Base-by-base conservation (phyloP, 2,113 vertebrate species). In the Hippocampus guttulatus region DNA sequence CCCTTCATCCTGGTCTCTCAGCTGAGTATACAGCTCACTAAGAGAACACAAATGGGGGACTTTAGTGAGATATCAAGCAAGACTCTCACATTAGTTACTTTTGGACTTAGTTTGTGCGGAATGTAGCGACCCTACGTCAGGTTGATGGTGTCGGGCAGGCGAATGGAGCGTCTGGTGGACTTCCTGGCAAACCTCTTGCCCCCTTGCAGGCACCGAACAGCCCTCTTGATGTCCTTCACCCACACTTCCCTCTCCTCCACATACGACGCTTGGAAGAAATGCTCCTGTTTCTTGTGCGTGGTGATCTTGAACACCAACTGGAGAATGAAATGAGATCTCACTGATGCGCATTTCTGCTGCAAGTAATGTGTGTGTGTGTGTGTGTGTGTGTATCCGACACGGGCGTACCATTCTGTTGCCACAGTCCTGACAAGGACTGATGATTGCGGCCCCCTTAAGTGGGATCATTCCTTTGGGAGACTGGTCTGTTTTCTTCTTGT, bases 391-490 rank as follows among this genome's bases (percentile, higher is more conserved):
- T 23, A 25, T 25, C n/a, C 8, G 51, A 52, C 33, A 27, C n/a
- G 9, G 43, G 14, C 4, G 16, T 84, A 99, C 97, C 93, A 30
- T 91, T 87, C 94, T 94, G 89, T 95, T 99, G 69, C 88, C 87
- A 79, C 94, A 98, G 73, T 97, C 96, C 81, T 96, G 95, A 71
- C 95, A 99, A 0, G 95, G 95, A 71, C 89, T 96, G 18, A 78
- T 88, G 54, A 99, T 65, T 2, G 81, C 85, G 5, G 94, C 94
- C 84, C 92, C 95, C 81, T 95, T 98, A 6, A 99, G 81, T 3
- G 97, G 96, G 64, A 99, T 92, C 96, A 99, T 97, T 67, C 95
- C 97, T 91, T 98, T 98, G 38, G 97, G 94, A 60, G 89, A 95
- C 43, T 66, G 91, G 76, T 98, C 96, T 38, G 90, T 93, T 88